Conservation (phyloP, 1,140 invertebrate genomes). For the Bathynomus jamesi region DNA sequence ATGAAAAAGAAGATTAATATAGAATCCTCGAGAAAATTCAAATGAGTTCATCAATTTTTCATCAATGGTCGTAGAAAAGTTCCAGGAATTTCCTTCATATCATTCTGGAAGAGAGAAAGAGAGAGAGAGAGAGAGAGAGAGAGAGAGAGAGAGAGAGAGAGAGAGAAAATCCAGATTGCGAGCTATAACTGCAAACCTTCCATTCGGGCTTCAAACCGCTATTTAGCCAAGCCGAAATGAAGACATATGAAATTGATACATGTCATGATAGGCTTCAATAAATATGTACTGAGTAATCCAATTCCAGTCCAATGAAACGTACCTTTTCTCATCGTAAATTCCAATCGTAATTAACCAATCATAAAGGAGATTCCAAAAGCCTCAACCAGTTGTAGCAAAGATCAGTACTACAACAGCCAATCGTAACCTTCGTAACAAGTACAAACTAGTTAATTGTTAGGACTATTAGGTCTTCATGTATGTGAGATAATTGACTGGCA, state of each 20-base stretch:
- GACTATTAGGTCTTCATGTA: not conserved
- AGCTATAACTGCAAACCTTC: too few relatives aligned
- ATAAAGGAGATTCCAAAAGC: not conserved
- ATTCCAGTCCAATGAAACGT: not conserved
- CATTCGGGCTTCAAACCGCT: too few relatives aligned
- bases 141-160: too few relatives aligned
- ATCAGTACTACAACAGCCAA: not conserved
- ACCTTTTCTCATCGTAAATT: not conserved
- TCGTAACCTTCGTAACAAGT: not conserved
- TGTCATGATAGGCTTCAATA: not conserved
- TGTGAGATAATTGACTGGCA: not conserved
- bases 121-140: too few relatives aligned
- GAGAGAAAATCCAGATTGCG: too few relatives aligned
- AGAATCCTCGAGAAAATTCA: too few relatives aligned
- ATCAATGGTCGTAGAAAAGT: too few relatives aligned
- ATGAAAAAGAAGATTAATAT: too few relatives aligned
- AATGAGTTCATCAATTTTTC: too few relatives aligned
- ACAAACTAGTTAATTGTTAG: not conserved
- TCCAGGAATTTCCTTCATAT: too few relatives aligned
- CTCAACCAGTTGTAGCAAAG: not conserved
- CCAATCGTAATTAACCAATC: not conserved
- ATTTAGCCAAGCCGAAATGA: too few relatives aligned
- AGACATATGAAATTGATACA: not conserved
- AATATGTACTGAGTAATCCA: not conserved
- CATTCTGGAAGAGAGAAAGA: too few relatives aligned